phyloP scores from a whole-genome alignment of 2,113 vertebrate species.

The Felis chaus region DNA sequence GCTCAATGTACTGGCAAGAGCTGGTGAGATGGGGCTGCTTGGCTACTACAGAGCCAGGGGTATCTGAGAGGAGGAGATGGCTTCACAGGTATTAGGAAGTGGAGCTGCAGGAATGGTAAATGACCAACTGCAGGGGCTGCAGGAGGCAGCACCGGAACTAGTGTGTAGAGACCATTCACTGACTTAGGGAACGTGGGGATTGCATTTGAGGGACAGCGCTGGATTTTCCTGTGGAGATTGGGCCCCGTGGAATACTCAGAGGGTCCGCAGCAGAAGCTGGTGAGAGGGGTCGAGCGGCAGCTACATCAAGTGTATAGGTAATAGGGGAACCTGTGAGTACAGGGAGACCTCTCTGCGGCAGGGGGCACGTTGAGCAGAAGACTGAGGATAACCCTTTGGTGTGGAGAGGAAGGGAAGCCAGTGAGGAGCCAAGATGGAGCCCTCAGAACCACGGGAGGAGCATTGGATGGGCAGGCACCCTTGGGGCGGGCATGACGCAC shows the following conservation, averaged over 20 bases:
- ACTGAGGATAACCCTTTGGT: not conserved
- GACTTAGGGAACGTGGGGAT: not conserved
- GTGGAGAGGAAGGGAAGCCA: not conserved
- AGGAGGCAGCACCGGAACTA: not conserved
- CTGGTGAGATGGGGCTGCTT: not conserved
- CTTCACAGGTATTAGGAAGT: not conserved
- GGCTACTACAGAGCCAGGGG: fast-evolving
- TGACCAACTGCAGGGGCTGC: not conserved
- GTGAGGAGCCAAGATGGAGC: fast-evolving
- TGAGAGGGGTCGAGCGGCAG: not conserved
- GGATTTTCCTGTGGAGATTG: not conserved
- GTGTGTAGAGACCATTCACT: not conserved
- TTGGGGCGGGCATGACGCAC: too few species aligned
- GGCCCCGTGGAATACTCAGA: not conserved
- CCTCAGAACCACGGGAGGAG: not conserved
- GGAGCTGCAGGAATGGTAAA: not conserved
- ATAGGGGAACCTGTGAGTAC: not conserved
- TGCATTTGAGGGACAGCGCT: not conserved
- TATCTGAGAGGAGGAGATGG: not conserved
- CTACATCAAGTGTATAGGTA: not conserved
- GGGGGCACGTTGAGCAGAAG: not conserved
- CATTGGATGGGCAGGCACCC: fast-evolving
- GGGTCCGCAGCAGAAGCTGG: not conserved
- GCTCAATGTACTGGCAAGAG: not conserved
- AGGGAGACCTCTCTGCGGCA: not conserved